Conservation (phyloP, 2,113 vertebrate genomes). For the Polyodon spathula region DNA sequence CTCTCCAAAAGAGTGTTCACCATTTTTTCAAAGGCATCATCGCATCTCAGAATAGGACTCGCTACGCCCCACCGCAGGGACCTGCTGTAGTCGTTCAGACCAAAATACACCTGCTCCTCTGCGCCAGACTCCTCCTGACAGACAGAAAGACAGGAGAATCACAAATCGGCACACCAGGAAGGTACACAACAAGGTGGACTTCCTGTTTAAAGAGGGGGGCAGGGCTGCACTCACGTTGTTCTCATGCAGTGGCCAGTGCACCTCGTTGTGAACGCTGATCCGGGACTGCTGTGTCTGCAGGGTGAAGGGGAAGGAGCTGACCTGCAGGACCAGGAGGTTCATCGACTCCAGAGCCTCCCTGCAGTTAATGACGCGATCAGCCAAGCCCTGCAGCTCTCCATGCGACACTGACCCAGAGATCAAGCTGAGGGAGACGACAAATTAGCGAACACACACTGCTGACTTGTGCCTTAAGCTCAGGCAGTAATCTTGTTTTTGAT, state of each 20-base stretch:
- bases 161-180: too few relatives aligned
- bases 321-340: conserved; percentile 94
- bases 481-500: too few relatives aligned
- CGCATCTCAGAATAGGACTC: conserved; percentile 87
- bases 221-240: conserved; percentile 56
- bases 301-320: conserved; percentile 90
- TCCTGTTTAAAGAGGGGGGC: not conserved
- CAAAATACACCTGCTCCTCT: conserved; percentile 81
- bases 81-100: conserved; percentile 84
- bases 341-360: conserved; percentile 85
- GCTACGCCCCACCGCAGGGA: conserved; percentile 93
- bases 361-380: conserved; percentile 91
- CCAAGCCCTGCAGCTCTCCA: conserved; percentile 85
- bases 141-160: conserved; percentile 20
- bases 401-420: conserved; percentile 83
- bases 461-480: not conserved
- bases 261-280: conserved; percentile 82
- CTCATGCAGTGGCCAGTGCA: conserved; percentile 79
- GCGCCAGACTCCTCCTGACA: conserved; percentile 64
- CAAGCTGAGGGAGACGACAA: conserved; percentile 46
- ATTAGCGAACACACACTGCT: conserved; percentile 32
- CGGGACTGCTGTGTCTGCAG: conserved; percentile 89
- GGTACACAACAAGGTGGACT: too few relatives aligned
- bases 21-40: conserved; percentile 97
- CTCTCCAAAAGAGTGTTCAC: conserved; percentile 83